Conservation (phyloP, 2,888 invertebrate species). For the Harpagoxenus sublaevis region DNA sequence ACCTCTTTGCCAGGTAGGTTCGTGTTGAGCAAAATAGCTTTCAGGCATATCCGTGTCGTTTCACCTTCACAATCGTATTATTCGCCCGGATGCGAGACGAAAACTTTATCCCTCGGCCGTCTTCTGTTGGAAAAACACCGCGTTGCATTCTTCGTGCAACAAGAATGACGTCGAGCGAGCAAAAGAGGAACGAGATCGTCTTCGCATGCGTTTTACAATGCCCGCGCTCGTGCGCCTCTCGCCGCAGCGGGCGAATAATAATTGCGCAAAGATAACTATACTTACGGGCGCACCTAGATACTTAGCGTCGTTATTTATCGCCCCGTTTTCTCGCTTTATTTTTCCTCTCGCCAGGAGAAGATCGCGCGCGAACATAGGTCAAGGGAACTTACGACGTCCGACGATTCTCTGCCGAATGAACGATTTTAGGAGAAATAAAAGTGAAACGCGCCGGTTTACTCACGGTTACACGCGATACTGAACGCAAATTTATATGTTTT, state of each 20-base stretch:
- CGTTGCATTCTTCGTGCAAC: conserved; percentile 34
- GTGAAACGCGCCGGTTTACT: background rate
- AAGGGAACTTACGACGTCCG: conserved; percentile 22
- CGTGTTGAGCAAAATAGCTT: conserved; percentile 78
- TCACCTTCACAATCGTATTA: conserved; percentile 75
- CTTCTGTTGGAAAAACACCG: conserved; percentile 52
- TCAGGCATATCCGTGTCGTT: conserved; percentile 73
- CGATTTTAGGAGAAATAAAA: conserved; percentile 20
- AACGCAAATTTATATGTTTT: conserved; percentile 22
- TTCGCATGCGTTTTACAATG: background rate
- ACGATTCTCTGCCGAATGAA: conserved; percentile 8
- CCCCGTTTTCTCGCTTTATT: conserved; percentile 29
- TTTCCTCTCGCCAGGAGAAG: background rate
- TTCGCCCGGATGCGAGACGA: conserved; percentile 65
- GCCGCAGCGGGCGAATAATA: conserved; percentile 16
- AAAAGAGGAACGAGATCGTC: conserved; percentile 36
- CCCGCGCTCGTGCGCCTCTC: background rate
- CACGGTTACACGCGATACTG: conserved; percentile 2
- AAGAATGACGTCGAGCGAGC: background rate
- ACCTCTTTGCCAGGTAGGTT: conserved; percentile 71
- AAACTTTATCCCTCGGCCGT: conserved; percentile 57
- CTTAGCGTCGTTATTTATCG: conserved; percentile 63
- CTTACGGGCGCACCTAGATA: background rate
- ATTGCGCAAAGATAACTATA: conserved; percentile 49
- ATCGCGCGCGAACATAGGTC: conserved; percentile 14